Conservation (phyloP, 2,113 vertebrate species). For the Copsychus sechellarum region DNA sequence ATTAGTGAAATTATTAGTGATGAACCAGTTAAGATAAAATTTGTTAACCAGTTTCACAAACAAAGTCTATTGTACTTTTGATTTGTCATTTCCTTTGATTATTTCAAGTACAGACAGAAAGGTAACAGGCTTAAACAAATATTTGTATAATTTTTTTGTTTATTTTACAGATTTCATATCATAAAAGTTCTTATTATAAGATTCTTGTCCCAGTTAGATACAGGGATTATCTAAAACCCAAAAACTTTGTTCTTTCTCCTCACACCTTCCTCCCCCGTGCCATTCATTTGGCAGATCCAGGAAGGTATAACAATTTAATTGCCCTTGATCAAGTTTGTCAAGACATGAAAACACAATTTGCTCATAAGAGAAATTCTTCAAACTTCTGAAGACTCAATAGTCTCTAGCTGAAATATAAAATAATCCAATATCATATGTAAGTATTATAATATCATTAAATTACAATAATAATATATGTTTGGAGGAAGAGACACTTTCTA, state of each 20-base stretch:
- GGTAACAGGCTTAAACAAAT: background rate
- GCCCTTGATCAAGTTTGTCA: background rate
- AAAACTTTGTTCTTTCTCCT: background rate
- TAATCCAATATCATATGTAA: background rate
- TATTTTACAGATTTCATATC: background rate
- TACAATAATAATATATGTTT: background rate
- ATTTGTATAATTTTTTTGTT: background rate
- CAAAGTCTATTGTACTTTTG: background rate
- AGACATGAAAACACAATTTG: background rate
- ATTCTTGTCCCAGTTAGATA: background rate
- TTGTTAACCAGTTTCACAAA: background rate
- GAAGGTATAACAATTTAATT: background rate
- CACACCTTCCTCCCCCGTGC: rapidly evolving
- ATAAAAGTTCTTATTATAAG: background rate
- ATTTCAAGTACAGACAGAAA: background rate
- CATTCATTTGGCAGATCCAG: background rate
- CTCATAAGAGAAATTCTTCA: background rate
- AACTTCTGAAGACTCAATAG: background rate
- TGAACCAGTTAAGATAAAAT: background rate
- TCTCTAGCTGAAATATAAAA: background rate
- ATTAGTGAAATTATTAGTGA: background rate
- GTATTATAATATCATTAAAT: background rate
- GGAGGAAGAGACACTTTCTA: background rate
- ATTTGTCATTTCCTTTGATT: background rate
- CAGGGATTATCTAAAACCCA: background rate